phyloP scores from a whole-genome alignment of 2,888 invertebrate genomes.

The Mythimna lalbum region DNA sequence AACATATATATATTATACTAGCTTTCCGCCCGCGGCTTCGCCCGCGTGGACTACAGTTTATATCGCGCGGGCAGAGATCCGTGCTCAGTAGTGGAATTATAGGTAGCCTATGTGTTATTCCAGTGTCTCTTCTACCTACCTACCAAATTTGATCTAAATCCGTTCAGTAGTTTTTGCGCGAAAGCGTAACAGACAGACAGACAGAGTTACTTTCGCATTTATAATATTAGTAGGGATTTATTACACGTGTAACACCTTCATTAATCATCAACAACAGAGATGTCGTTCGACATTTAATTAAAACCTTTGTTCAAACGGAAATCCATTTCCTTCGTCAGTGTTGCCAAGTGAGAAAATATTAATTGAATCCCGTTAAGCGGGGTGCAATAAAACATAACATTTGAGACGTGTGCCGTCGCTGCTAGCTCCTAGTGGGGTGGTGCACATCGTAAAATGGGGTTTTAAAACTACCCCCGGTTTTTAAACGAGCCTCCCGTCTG shows the following conservation, averaged over 20 bases:
- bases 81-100: too few relatives aligned
- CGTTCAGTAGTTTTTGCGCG: too few relatives aligned
- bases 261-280: conserved; percentile 7
- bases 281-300: conserved; percentile 2
- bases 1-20: too few relatives aligned
- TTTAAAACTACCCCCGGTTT: conserved; percentile 64
- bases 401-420: conserved; percentile 25
- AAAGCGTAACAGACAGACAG: too few relatives aligned
- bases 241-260: conserved; percentile 3
- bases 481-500: conserved; percentile 59
- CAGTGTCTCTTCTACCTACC: too few relatives aligned
- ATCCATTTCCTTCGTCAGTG: conserved; percentile 39
- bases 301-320: conserved; percentile 42
- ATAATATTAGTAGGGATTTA: too few relatives aligned
- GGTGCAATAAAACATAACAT: conserved; percentile 56
- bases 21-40: too few relatives aligned
- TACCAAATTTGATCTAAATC: too few relatives aligned
- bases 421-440: conserved; percentile 36
- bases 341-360: conserved; percentile 50
- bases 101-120: too few relatives aligned
- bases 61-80: too few relatives aligned
- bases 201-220: too few relatives aligned
- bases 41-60: too few relatives aligned
- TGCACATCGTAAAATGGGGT: conserved; percentile 67
- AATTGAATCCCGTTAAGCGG: conserved; percentile 56